Percentiles rank a stretch among this genome's conserved stretches.
Evolutionary conservation across 2,888 invertebrate species (phyloP).

Genomic region (Cistogaster globosa): DNA sequence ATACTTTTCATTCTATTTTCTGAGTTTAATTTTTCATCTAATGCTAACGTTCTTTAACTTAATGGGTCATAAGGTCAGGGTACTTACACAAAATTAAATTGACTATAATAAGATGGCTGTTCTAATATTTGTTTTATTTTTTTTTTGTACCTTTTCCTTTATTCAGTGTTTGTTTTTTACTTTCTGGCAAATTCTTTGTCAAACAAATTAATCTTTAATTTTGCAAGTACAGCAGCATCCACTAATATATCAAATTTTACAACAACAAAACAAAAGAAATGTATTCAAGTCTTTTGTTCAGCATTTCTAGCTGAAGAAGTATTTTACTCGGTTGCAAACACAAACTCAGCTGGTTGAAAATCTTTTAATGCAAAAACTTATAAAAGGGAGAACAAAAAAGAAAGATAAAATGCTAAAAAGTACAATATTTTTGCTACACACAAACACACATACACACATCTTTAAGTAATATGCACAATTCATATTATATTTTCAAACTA

Average conservation of each 20-base stretch:
- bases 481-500: constrained; percentile 32
- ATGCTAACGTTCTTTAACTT: no score
- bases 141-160: no score
- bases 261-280: background rate
- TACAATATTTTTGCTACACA: background rate
- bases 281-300: constrained; percentile 8
- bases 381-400: constrained; percentile 11
- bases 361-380: constrained; percentile 34
- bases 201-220: constrained; percentile 3
- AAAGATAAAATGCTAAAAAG: constrained; percentile 12
- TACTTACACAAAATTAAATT: no score
- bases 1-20: no score
- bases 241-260: constrained; percentile 26
- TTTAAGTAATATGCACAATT: constrained; percentile 23
- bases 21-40: no score
- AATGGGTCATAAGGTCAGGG: no score
- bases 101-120: no score
- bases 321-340: background rate
- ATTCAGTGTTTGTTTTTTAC: background rate
- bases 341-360: constrained; percentile 22
- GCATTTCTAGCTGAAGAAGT: background rate
- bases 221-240: constrained; percentile 1
- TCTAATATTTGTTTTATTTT: no score
- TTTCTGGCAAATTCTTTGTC: background rate
- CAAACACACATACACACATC: background rate